Evolutionary conservation across 1,140 invertebrate species (phyloP), one percentile per base, ranked within the genome.

Genomic region (Ostrea denselamellosa): DNA sequence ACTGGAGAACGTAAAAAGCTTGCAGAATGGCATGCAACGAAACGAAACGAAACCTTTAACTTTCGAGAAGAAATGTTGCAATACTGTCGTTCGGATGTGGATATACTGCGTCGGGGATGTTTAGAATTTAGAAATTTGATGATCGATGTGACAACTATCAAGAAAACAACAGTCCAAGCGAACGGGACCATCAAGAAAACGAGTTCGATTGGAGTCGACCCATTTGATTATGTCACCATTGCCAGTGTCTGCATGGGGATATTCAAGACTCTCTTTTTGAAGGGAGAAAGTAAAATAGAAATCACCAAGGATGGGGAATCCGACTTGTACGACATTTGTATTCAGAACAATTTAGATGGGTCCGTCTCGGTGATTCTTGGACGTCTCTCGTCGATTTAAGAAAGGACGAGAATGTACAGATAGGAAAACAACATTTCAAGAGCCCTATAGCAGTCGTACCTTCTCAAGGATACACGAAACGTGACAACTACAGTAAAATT

Each of bases 41-140:
- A 87, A 58, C 22, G 56, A 22, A 22, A 25, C 12, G 56, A 83
- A 83, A 71, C 44, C 0, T 90, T 90, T 82, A 53, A 89, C 56
- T 89, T 90, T 77, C 22, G 58, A 56, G 22, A 58, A 5, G 88
- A 90, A 65, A 85, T 87, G 44, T 52, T 54, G 17, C 83, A 14
- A 19, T 54, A 71, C 65, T 88, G 87, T 54, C 28, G 87, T 10
- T 65, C 82, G 14, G 89, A 89, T 44, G 89, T 89, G 10, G 89
- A 89, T 22, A 89, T 89, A 1, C 54, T 89, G 58, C 17, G 82
- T 7, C 54, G 71, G 8, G 83, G 51, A 1, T 85, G 83, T 83
- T 9, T 90, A 5, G 25, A 85, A 54, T 90, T 90, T 86, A 17
- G 86, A 83, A 65, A 87, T 14, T 44, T 90, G 8, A 51, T 90